Percentiles rank a stretch among this genome's conserved stretches.
Evolutionary conservation across 2,113 vertebrate genomes (phyloP).

Genomic region (Collichthys lucidus): DNA sequence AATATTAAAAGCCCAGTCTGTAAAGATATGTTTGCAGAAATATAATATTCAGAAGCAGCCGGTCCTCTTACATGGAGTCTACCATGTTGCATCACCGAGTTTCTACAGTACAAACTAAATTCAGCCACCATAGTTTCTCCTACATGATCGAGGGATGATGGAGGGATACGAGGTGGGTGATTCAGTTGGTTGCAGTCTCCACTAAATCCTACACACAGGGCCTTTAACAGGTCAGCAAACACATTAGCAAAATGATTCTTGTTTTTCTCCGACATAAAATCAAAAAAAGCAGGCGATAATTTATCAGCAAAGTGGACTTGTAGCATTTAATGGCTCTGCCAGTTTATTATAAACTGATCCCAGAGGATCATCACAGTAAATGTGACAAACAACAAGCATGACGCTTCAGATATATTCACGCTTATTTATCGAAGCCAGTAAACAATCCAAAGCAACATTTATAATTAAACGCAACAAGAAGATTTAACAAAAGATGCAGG

Average conservation of each 20-base stretch:
- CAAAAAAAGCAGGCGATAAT: background rate
- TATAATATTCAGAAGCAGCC: no score
- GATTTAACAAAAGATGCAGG: background rate
- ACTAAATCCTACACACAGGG: no score
- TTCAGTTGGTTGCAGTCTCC: no score
- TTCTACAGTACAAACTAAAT: no score
- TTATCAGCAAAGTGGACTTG: conserved; percentile 15
- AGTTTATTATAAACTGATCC: conserved; percentile 30
- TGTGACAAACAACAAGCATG: conserved; percentile 8
- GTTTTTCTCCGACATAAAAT: conserved; percentile 17
- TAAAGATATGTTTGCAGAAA: no score
- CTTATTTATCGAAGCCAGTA: background rate
- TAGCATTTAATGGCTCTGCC: background rate
- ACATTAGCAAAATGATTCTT: conserved; percentile 4
- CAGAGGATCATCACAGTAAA: background rate
- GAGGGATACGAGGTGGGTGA: no score
- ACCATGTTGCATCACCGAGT: no score
- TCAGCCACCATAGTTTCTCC: no score
- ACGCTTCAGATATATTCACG: no score
- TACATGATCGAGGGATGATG: no score
- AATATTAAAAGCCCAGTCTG: background rate
- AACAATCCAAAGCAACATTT: background rate
- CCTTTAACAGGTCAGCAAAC: background rate
- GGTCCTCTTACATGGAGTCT: no score
- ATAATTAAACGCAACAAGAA: background rate